Conservation (phyloP, 2,797 vertebrate species). For the Podarcis siculus region DNA sequence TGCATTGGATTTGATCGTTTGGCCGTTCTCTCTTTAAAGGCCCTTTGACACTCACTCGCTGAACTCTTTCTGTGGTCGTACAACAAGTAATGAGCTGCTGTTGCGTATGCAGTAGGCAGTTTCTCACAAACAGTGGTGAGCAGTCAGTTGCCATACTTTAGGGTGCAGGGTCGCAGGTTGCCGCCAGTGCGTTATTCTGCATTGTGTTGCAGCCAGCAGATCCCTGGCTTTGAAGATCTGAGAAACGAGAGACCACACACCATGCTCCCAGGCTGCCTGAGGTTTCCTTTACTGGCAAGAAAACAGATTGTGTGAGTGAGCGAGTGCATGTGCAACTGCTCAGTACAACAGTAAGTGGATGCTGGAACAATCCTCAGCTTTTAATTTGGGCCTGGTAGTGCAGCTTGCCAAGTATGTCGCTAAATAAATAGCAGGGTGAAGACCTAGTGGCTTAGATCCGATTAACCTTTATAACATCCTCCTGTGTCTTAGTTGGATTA, state of each 20-base stretch:
- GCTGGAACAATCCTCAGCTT: background rate
- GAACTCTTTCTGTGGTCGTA: background rate
- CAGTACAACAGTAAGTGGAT: background rate
- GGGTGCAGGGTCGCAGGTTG: too few relatives aligned
- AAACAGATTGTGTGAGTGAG: background rate
- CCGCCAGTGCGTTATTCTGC: background rate
- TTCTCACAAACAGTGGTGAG: background rate
- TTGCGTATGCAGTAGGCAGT: background rate
- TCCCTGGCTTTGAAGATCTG: constrained; percentile 14
- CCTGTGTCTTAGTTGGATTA: constrained; percentile 58
- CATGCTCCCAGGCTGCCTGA: background rate
- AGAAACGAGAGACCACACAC: constrained; percentile 17
- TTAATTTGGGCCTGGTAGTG: constrained; percentile 5
- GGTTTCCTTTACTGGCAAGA: background rate
- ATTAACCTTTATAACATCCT: constrained; percentile 63
- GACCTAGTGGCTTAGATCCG: constrained; percentile 54
- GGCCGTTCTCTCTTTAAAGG: background rate
- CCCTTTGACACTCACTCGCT: background rate
- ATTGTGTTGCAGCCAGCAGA: background rate
- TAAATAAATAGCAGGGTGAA: constrained; percentile 46
- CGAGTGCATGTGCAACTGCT: background rate
- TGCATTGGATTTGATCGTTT: background rate
- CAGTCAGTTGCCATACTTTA: background rate
- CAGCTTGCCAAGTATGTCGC: constrained; percentile 42
- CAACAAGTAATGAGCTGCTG: background rate